phyloP scores from a whole-genome alignment of 2,888 invertebrate genomes.

The Scrobipalpa atriplicella region DNA sequence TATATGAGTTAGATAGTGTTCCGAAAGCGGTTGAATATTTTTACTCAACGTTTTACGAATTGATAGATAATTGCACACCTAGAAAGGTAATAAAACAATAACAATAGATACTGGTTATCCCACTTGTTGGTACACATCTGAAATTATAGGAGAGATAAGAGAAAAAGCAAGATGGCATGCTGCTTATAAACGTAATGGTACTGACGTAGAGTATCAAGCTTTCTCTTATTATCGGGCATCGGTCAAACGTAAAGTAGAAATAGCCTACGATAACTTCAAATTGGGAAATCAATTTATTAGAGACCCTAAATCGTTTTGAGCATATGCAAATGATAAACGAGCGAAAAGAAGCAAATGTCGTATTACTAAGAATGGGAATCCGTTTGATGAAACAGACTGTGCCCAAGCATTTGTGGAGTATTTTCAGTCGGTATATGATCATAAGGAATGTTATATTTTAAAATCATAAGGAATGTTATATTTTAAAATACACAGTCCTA shows the following conservation, averaged over 20 bases:
- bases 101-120: slow-evolving; percentile 33
- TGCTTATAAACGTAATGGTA: slow-evolving; percentile 30
- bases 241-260: slow-evolving; percentile 26
- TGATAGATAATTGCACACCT: slow-evolving; percentile 32
- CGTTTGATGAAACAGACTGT: slow-evolving; percentile 29
- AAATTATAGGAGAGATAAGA: slow-evolving; percentile 34
- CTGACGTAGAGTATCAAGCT: slow-evolving; percentile 23
- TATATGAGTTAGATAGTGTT: neutral
- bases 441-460: too few relatives aligned
- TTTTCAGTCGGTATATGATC: slow-evolving; percentile 31
- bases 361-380: slow-evolving; percentile 27
- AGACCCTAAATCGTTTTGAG: slow-evolving; percentile 35
- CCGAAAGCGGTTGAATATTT: slow-evolving; percentile 18
- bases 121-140: slow-evolving; percentile 36
- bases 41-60: slow-evolving; percentile 29
- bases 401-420: slow-evolving; percentile 31
- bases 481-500: too few relatives aligned
- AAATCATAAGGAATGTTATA: too few relatives aligned
- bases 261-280: slow-evolving; percentile 25
- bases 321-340: slow-evolving; percentile 28
- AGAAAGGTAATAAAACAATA: slow-evolving; percentile 26
- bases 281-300: slow-evolving; percentile 29
- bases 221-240: slow-evolving; percentile 28
- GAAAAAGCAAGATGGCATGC: slow-evolving; percentile 33
- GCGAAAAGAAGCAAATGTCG: neutral